phyloP scores from a whole-genome alignment of 2,797 vertebrate genomes.

The Mormyrus proboscirostris region DNA sequence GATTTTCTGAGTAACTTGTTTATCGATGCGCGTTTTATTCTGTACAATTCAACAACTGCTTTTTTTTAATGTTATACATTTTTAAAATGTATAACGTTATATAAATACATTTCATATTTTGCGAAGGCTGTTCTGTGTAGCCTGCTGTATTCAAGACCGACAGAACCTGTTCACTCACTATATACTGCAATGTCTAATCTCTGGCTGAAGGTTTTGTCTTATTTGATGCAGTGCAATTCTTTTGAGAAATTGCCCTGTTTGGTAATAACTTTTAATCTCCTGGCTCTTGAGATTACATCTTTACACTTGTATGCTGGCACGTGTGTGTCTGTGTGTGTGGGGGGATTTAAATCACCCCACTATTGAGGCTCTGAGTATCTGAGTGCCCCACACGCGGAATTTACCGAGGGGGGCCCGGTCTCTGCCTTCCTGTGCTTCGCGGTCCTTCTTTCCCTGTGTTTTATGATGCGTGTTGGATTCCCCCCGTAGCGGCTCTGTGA shows the following conservation, averaged over 20 bases:
- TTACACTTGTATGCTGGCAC: neutral
- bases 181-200: neutral
- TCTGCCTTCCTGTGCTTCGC: neutral
- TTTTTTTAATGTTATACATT: neutral
- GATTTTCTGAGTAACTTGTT: neutral
- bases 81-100: neutral
- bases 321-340: neutral
- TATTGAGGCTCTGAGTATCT: neutral
- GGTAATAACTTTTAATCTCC: neutral
- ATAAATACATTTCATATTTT: neutral
- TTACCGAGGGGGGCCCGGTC: neutral
- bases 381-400: neutral
- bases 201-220: neutral
- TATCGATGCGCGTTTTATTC: neutral
- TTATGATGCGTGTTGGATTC: neutral
- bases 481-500: neutral
- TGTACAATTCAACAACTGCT: neutral
- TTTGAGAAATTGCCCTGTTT: neutral
- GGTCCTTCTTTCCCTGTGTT: neutral
- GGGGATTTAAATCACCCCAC: neutral
- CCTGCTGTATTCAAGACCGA: neutral
- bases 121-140: neutral
- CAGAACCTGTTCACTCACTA: neutral
- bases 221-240: neutral
- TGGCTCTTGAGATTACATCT: neutral